phyloP scores from a whole-genome alignment of 2,113 vertebrate species.

The Aegotheles bennettii region DNA sequence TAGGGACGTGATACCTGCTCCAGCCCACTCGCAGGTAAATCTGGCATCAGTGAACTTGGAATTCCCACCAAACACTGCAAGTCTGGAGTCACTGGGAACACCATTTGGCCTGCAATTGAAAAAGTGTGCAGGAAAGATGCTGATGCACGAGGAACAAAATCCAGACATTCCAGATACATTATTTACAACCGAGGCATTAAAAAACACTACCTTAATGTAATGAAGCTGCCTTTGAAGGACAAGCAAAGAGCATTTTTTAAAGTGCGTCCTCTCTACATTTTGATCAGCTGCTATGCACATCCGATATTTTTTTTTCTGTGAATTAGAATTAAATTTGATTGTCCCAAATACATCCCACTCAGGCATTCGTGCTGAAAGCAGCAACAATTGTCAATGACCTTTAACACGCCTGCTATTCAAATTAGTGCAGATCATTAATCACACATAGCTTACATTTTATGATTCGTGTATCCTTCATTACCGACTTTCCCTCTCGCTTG shows the following conservation, averaged over 20 bases:
- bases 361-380: constrained; percentile 59
- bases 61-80: background rate
- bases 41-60: fast-evolving
- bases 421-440: constrained; percentile 62
- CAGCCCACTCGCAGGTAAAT: background rate
- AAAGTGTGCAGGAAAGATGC: background rate
- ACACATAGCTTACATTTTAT: constrained; percentile 58
- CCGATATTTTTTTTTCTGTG: background rate
- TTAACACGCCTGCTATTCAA: constrained; percentile 66
- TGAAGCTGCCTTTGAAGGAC: background rate
- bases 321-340: constrained; percentile 49
- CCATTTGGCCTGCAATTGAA: background rate
- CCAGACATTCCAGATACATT: background rate
- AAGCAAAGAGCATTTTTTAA: background rate
- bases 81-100: background rate
- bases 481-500: background rate
- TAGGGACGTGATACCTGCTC: background rate
- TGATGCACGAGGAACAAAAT: constrained; percentile 3
- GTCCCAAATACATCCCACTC: constrained; percentile 54
- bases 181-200: background rate
- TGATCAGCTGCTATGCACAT: background rate
- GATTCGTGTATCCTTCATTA: constrained; percentile 55
- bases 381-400: constrained; percentile 70
- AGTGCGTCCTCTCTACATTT: background rate
- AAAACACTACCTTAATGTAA: background rate